Conservation (phyloP, 1,140 invertebrate species). For the Drosophila ercepeae region DNA sequence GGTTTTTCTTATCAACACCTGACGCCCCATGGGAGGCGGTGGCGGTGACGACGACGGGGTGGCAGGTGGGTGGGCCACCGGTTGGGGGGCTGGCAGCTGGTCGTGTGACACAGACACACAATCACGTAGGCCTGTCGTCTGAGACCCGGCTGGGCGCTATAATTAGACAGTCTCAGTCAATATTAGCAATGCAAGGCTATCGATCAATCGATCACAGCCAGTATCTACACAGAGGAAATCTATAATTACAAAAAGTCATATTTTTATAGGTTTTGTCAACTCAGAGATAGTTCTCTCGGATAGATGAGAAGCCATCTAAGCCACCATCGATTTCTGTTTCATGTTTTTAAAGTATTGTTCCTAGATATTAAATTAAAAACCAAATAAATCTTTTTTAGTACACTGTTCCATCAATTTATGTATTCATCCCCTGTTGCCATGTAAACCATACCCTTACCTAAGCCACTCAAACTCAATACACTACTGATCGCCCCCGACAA, state of each 20-base stretch:
- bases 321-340: too few relatives aligned
- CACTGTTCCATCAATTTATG: background rate
- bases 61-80: conserved; percentile 5
- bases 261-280: background rate
- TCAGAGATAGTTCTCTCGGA: background rate
- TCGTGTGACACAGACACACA: conserved; percentile 77
- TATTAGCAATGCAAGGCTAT: conserved; percentile 41
- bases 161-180: conserved; percentile 60
- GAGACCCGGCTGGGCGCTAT: conserved; percentile 45
- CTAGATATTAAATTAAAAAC: too few relatives aligned
- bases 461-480: conserved; percentile 25
- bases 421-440: conserved; percentile 53
- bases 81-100: conserved; percentile 26
- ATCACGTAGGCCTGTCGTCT: conserved; percentile 63
- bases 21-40: conserved; percentile 7
- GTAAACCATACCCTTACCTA: conserved; percentile 67
- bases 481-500: conserved; percentile 31
- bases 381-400: background rate
- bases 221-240: conserved; percentile 12
- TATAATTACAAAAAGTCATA: background rate
- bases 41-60: background rate
- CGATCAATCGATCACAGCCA: conserved; percentile 10
- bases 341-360: too few relatives aligned
- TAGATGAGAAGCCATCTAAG: too few relatives aligned
- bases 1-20: conserved; percentile 68